These are phyloP conservation scores for Actinia tenebrosa DNA, from an alignment of 64 coral and sea anemone genomes.

Conservation along the genomic window DNA sequence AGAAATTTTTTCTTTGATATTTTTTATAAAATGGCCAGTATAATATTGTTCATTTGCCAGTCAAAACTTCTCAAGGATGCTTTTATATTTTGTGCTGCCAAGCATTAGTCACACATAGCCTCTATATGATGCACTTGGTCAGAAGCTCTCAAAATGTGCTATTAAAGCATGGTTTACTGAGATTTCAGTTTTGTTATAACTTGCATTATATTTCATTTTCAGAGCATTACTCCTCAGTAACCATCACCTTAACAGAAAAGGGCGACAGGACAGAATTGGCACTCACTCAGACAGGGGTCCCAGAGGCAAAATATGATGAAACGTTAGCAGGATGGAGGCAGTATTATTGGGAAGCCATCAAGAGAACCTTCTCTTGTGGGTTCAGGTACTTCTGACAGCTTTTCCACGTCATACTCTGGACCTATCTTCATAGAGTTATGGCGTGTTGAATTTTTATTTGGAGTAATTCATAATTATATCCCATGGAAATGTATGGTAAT, in stretches of 20 bases:
- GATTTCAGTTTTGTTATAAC: too few species aligned
- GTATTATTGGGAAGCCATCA: conserved; percentile 90
- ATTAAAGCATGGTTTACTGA: too few species aligned
- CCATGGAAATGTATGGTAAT: background rate
- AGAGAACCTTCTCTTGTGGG: conserved; percentile 84
- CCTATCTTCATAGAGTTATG: conserved; percentile 15
- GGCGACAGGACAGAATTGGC: conserved; percentile 76
- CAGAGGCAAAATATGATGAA: conserved; percentile 78
- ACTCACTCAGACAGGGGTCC: conserved; percentile 80
- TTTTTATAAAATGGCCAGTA: too few species aligned
- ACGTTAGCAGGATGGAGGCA: conserved; percentile 92
- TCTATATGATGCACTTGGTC: too few species aligned
- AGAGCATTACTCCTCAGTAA: conserved; percentile 87
- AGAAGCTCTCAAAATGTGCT: too few species aligned
- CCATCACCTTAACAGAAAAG: conserved; percentile 67
- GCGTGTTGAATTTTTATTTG: conserved; percentile 11
- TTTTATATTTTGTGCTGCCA: too few species aligned
- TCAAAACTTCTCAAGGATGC: too few species aligned
- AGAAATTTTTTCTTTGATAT: too few species aligned
- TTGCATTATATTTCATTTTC: background rate
- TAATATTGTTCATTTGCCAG: too few species aligned
- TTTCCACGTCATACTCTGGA: conserved; percentile 19
- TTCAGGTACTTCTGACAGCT: conserved; percentile 79
- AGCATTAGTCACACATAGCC: too few species aligned
- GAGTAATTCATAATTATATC: background rate